These are phyloP conservation scores for Geopemphigus sp. DNA, from an alignment of 1,140 invertebrate species.

Conservation along the genomic window DNA sequence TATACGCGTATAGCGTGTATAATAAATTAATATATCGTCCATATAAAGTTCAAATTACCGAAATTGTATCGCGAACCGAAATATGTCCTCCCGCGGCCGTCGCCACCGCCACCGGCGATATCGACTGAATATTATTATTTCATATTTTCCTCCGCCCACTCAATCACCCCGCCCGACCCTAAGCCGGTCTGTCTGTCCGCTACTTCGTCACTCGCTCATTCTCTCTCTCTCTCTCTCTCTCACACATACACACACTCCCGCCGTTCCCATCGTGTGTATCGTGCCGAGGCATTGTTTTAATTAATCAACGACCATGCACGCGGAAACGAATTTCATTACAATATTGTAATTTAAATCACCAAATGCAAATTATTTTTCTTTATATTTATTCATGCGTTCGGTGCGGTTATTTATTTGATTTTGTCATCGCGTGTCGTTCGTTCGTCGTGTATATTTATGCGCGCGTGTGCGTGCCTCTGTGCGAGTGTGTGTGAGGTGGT, in stretches of 20 bases:
- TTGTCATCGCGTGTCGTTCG: slow-evolving; percentile 31
- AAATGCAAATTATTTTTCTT: slow-evolving; percentile 45
- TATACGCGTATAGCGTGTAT: no score
- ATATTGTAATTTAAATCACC: slow-evolving; percentile 44
- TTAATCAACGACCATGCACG: slow-evolving; percentile 18
- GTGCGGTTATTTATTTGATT: slow-evolving; percentile 30
- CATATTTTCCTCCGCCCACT: neutral
- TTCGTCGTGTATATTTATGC: neutral
- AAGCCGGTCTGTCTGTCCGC: neutral
- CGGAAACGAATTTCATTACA: slow-evolving; percentile 36
- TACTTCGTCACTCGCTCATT: no score
- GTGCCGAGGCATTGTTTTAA: slow-evolving; percentile 25
- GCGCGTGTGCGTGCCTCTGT: neutral
- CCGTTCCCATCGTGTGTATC: neutral
- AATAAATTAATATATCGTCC: no score
- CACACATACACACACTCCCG: neutral
- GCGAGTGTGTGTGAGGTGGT: neutral
- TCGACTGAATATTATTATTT: slow-evolving; percentile 10
- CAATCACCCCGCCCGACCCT: no score
- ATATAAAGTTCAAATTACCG: neutral
- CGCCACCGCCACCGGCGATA: neutral
- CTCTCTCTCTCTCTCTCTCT: no score
- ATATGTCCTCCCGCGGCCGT: neutral
- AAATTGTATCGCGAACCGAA: neutral
- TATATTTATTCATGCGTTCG: slow-evolving; percentile 38